Evolutionary conservation across 1,140 invertebrate genomes (phyloP), one percentile per base, ranked within the genome.

Genomic region (Pogonomyrmex californicus): DNA sequence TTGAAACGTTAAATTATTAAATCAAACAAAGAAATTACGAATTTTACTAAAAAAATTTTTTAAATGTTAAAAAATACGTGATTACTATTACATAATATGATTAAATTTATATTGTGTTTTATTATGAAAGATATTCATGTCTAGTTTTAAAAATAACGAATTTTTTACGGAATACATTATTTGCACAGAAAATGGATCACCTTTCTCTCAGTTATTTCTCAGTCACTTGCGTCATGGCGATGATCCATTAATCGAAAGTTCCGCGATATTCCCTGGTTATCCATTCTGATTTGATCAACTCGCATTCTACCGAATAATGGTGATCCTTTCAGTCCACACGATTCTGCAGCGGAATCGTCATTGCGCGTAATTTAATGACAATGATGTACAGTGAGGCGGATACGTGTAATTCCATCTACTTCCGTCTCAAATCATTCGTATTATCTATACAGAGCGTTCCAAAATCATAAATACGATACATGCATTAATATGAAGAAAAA

Each of bases 201-300:
- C 62, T 75, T 30, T 33, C n/a, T 23, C 23, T 23, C 23, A 23
- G 23, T 23, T 23, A 23, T 23, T 23, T 62, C 68, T 47, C 54
- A 23, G 66, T 73, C 54, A 38, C 41, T 36, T 65, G 65, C 66
- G 17, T 1, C 17, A 47, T 47, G 30, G 51, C 6, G 79, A 73
- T 83, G 38, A 83, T 83, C 79, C 79, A 83, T 83, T 83, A 83
- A 83, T 83, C 68, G 79, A 83, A 83, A 83, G 79, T 75, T 83
- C 79, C 44, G 44, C 68, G 68, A 83, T 81, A 81, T 75, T 60
- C 41, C 17, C 54, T 60, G 10, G 54, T 60, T 75, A 70, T 83
- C 68, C 68, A 60, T 83, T 75, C 54, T 83, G 79, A 83, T 83
- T 73, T 83, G 79, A 83, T 60, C 44, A 82, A 82, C 66, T 82